These are phyloP conservation scores for Papilio helenus DNA, from an alignment of 1,140 invertebrate species.

Conservation along the genomic window DNA sequence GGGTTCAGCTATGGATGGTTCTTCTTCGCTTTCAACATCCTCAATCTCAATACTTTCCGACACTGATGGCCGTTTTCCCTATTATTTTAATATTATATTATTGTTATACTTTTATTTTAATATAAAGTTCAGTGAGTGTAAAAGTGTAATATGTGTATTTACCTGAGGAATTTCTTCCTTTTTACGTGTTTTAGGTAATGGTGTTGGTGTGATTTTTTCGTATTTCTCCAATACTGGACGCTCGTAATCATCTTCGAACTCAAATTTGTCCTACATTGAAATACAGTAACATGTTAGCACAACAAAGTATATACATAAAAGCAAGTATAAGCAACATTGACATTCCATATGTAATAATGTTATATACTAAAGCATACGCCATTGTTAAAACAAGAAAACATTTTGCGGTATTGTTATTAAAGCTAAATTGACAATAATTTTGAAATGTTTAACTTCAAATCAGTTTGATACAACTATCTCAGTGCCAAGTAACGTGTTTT, in stretches of 20 bases:
- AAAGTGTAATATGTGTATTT: conserved; percentile 50
- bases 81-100: conserved; percentile 33
- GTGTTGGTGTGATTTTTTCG: conserved; percentile 81
- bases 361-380: background rate
- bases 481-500: background rate
- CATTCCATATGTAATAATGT: background rate
- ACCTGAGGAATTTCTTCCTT: conserved; percentile 74
- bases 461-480: background rate
- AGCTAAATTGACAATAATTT: background rate
- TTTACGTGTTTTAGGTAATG: conserved; percentile 77
- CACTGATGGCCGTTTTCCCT: conserved; percentile 74
- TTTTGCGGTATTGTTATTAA: conserved; percentile 7
- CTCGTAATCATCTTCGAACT: conserved; percentile 85
- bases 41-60: conserved; percentile 73
- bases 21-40: conserved; percentile 72
- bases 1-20: conserved; percentile 65
- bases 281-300: conserved; percentile 75
- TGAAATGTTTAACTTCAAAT: background rate
- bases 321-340: conserved; percentile 10
- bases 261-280: conserved; percentile 80
- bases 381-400: background rate
- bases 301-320: conserved; percentile 56
- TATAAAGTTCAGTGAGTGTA: conserved; percentile 44
- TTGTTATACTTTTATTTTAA: background rate
- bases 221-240: conserved; percentile 84